Conservation (phyloP, 2,888 invertebrate genomes). For the Eugnorisma glareosa region DNA sequence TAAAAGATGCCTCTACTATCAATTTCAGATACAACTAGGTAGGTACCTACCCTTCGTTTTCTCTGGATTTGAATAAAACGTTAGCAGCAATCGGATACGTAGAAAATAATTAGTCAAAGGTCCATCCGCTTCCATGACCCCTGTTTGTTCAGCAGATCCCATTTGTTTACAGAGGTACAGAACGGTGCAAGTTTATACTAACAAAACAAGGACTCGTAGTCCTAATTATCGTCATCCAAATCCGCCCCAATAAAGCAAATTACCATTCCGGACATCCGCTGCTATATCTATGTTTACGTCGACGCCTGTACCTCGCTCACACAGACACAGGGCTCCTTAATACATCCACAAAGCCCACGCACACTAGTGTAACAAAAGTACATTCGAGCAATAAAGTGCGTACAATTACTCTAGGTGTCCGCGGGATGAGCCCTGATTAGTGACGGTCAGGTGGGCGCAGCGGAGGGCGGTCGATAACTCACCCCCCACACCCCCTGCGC, state of each 20-base stretch:
- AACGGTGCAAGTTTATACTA: constrained; percentile 61
- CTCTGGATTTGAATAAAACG: not conserved
- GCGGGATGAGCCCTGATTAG: constrained; percentile 90
- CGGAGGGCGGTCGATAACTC: constrained; percentile 82
- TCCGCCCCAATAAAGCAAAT: constrained; percentile 74
- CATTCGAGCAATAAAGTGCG: constrained; percentile 80
- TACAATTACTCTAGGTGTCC: constrained; percentile 89
- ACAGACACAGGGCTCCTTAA: constrained; percentile 52
- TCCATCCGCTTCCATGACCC: constrained; percentile 51
- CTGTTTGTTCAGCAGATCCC: constrained; percentile 48
- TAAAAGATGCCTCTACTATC: not conserved
- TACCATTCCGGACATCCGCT: constrained; percentile 71
- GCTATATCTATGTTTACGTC: constrained; percentile 64
- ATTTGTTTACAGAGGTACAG: constrained; percentile 55
- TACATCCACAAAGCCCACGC: constrained; percentile 59
- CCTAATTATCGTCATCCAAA: constrained; percentile 71
- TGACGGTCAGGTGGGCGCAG: constrained; percentile 89
- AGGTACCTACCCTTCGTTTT: not conserved
- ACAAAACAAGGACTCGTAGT: constrained; percentile 65
- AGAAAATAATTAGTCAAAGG: constrained; percentile 15
- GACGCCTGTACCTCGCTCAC: constrained; percentile 68
- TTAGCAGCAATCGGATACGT: not conserved
- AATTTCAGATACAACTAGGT: not conserved
- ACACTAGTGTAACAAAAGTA: constrained; percentile 69
- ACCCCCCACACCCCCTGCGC: constrained; percentile 76